Percentiles rank a stretch among this genome's conserved stretches.
phyloP scores from a whole-genome alignment of 2,888 invertebrate genomes.

The Hedya salicella region DNA sequence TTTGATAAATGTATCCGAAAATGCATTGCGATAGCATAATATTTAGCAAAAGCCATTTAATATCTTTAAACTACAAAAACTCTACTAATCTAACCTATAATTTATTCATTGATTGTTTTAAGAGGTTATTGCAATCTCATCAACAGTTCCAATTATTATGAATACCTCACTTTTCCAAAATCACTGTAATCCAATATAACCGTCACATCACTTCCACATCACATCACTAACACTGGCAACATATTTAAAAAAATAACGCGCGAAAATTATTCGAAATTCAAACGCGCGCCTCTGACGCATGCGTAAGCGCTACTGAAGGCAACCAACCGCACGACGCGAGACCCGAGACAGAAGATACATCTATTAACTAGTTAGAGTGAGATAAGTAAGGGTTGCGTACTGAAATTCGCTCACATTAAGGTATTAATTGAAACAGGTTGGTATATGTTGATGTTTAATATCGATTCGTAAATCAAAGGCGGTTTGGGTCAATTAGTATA shows the following conservation, averaged over 20 bases:
- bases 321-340: constrained; percentile 63
- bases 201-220: neutral
- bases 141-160: constrained; percentile 7
- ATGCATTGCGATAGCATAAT: no score
- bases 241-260: constrained; percentile 54
- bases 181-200: constrained; percentile 40
- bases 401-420: constrained; percentile 52
- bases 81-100: no score
- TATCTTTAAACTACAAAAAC: no score
- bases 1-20: no score
- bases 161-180: constrained; percentile 32
- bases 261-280: constrained; percentile 64
- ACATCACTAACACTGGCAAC: constrained; percentile 36
- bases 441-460: constrained; percentile 57
- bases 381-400: constrained; percentile 62
- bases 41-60: no score
- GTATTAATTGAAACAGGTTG: constrained; percentile 63
- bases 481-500: constrained; percentile 23
- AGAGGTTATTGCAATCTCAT: constrained; percentile 29
- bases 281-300: constrained; percentile 68
- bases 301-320: constrained; percentile 78
- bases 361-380: constrained; percentile 49
- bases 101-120: neutral
- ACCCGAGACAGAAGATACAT: constrained; percentile 57
- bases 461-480: constrained; percentile 45